Percentiles rank a stretch among this genome's conserved stretches.
phyloP scores from a whole-genome alignment of 2,888 invertebrate genomes.

The Ethmia dodecea region DNA sequence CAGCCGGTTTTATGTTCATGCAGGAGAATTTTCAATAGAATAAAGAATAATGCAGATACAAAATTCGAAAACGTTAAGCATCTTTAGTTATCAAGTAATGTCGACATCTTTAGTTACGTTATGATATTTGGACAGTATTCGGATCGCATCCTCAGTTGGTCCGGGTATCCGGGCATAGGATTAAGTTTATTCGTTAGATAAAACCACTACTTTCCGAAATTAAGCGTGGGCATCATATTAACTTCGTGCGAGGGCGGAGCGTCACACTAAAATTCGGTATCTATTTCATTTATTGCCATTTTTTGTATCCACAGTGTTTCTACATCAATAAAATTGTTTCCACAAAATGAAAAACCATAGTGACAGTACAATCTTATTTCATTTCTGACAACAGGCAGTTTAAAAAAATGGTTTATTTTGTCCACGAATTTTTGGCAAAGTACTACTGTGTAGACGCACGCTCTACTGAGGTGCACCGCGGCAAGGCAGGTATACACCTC shows the following conservation, averaged over 20 bases:
- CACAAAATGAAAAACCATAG: too few species aligned
- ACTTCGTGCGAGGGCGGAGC: slow-evolving; percentile 41
- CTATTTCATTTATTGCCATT: too few species aligned
- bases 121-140: slow-evolving; percentile 64
- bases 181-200: slow-evolving; percentile 74
- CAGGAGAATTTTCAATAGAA: slow-evolving; percentile 64
- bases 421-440: slow-evolving; percentile 11
- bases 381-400: too few species aligned
- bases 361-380: too few species aligned
- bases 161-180: slow-evolving; percentile 58
- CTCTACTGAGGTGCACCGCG: slow-evolving; percentile 52
- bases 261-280: slow-evolving; percentile 30
- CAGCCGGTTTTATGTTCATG: slow-evolving; percentile 72
- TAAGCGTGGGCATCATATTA: slow-evolving; percentile 47
- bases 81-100: slow-evolving; percentile 52
- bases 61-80: slow-evolving; percentile 67
- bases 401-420: too few species aligned
- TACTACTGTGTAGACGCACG: slow-evolving; percentile 32
- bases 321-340: too few species aligned
- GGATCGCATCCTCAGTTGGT: slow-evolving; percentile 60
- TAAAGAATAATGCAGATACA: slow-evolving; percentile 45
- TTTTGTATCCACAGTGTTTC: too few species aligned
- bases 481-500: slow-evolving; percentile 83
- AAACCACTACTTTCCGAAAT: slow-evolving; percentile 48
- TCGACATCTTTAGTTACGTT: slow-evolving; percentile 66